These are phyloP conservation scores for Halictus quadricinctus DNA, from an alignment of 2,888 invertebrate species.

Conservation along the genomic window DNA sequence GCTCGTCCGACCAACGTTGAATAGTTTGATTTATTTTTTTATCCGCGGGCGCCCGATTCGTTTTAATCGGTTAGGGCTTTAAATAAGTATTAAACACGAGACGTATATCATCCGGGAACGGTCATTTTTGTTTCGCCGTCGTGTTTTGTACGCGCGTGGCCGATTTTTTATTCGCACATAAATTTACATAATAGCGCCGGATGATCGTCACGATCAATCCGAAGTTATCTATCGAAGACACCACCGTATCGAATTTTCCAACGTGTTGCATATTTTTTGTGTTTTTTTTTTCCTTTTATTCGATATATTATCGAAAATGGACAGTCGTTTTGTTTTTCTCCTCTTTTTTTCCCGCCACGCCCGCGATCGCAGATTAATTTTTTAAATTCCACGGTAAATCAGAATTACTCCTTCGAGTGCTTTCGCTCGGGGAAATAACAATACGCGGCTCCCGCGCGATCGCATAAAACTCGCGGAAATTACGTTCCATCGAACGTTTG, in stretches of 20 bases:
- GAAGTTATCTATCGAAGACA: slow-evolving; percentile 14
- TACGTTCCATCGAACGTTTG: background rate
- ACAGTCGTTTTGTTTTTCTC: background rate
- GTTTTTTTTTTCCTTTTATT: background rate
- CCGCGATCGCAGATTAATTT: slow-evolving; percentile 8
- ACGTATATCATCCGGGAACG: slow-evolving; percentile 22
- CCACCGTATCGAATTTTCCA: background rate
- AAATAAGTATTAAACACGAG: slow-evolving; percentile 32
- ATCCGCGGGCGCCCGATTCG: background rate
- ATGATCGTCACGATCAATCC: slow-evolving; percentile 30
- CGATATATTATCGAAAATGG: background rate
- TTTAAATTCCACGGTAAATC: slow-evolving; percentile 10
- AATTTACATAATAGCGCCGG: slow-evolving; percentile 35
- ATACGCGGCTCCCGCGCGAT: background rate
- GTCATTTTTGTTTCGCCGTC: slow-evolving; percentile 16
- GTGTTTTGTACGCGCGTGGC: slow-evolving; percentile 16
- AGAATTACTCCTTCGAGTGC: slow-evolving; percentile 6
- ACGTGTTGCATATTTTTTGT: background rate
- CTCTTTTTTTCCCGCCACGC: background rate
- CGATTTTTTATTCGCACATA: slow-evolving; percentile 22
- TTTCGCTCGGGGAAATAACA: background rate
- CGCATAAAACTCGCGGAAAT: background rate
- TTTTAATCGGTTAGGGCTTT: slow-evolving; percentile 32
- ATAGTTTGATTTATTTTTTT: slow-evolving; percentile 25
- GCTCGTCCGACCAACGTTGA: background rate